Percentiles rank a stretch among this genome's conserved stretches.
Evolutionary conservation across 2,113 vertebrate genomes (phyloP).

Genomic region (Marcusenius ussheri): DNA sequence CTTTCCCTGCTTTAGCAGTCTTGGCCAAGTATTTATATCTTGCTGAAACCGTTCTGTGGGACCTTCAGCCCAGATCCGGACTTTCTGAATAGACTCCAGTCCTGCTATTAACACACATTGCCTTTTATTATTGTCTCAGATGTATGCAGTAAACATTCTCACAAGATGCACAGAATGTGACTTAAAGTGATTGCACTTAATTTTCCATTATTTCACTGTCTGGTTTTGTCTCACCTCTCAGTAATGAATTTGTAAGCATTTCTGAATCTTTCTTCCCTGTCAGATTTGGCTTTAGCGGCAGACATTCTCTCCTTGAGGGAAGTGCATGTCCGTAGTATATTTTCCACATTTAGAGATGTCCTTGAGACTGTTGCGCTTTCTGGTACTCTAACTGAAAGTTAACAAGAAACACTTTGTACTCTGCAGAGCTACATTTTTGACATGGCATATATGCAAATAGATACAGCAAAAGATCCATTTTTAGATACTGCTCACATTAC

Average conservation of each 20-base stretch:
- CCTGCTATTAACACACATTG: conserved; percentile 3
- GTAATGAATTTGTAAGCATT: not conserved
- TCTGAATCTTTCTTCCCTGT: not conserved
- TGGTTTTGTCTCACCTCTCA: not conserved
- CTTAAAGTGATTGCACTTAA: not conserved
- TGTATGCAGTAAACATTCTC: not conserved
- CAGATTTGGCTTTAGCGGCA: not conserved
- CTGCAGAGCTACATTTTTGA: not conserved
- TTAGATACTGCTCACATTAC: not conserved
- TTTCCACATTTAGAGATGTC: not conserved
- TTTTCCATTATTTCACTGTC: not conserved
- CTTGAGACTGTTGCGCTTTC: not conserved
- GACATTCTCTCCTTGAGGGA: not conserved
- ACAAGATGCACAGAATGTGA: conserved; percentile 5
- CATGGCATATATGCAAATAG: not conserved
- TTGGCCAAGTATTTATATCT: not conserved
- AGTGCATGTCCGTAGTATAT: not conserved
- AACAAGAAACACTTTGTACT: not conserved
- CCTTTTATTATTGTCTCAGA: conserved; percentile 17
- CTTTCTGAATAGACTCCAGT: not conserved
- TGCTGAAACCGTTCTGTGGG: not conserved
- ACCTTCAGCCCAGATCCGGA: not conserved
- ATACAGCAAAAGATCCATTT: not conserved
- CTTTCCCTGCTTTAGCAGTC: not conserved
- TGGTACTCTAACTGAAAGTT: not conserved